Base-by-base conservation (phyloP, 1,140 invertebrate species). In the Cyphomyrmex costatus region DNA sequence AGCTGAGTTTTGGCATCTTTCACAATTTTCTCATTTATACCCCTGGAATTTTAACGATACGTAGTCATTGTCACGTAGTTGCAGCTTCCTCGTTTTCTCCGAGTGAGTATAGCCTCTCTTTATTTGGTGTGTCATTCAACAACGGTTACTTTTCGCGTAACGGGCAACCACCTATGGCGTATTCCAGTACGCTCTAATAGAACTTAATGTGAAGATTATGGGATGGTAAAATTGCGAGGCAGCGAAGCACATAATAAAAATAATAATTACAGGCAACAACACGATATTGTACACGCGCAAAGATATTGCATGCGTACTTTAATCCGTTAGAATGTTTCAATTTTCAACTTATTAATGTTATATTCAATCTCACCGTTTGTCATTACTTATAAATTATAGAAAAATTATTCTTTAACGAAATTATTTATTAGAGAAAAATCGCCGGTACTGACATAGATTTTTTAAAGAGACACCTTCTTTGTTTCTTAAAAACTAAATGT, bases 131-230 rank as follows among this genome's bases (percentile, higher is more conserved):
- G 5, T 24, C 16, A 46, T 49, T 60, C 3, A n/a, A 36, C 21
- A 56, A 56, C n/a, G 19, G 42, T 83, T 46, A 60, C 19, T 83
- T 82, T 60, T 46, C 51, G 27, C 12, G 1, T 60, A 73, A 46
- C 14, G 12, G 36, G 14, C 2, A 68, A 79, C n/a, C 19, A 56
- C 66, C 21, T 30, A 10, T 16, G 30, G 14, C 42, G 14, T n/a
- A 16, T 42, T 42, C 27, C 27, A 24, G 24, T n/a, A 0, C 21
- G 14, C 27, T 70, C 10, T 42, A 30, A 82, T 46, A 46, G 24
- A 76, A 7, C 70, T 73, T 71, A 82, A 71, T 21, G 14, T 5
- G 1, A 78, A 66, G n/a, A 78, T 65, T 49, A 24, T 5, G 24
- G 12, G 14, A 36, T 68, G 27, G 27, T 14, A 21, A 70, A 56